phyloP scores from a whole-genome alignment of 2,113 vertebrate genomes.

The Pheucticus melanocephalus region DNA sequence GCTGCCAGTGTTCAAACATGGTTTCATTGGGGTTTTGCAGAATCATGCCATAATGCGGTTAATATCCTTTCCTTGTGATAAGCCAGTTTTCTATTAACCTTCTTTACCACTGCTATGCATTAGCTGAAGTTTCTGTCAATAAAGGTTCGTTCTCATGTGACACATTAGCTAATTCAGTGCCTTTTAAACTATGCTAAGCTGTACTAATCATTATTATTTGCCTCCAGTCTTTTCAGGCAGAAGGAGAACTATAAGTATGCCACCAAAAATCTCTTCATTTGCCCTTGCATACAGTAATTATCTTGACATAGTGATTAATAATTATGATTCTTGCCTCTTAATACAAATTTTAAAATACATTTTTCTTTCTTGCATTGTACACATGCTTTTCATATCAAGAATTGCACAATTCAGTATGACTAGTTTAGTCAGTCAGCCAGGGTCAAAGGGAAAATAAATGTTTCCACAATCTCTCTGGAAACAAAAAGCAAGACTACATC shows the following conservation, averaged over 20 bases:
- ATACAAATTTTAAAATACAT: not conserved
- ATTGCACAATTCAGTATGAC: not conserved
- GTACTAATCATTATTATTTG: constrained; percentile 46
- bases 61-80: not conserved
- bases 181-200: constrained; percentile 33
- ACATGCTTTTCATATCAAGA: not conserved
- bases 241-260: not conserved
- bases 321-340: not conserved
- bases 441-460: not conserved
- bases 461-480: constrained; percentile 7
- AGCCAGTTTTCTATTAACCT: constrained; percentile 29
- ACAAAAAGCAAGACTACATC: not conserved
- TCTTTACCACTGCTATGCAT: not conserved
- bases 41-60: not conserved
- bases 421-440: not conserved
- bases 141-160: not conserved
- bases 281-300: not conserved
- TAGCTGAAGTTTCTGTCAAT: not conserved
- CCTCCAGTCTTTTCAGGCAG: not conserved
- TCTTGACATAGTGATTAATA: constrained; percentile 6
- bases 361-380: not conserved
- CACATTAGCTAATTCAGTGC: constrained; percentile 16
- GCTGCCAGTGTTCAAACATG: not conserved
- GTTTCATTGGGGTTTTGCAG: not conserved
- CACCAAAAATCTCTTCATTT: constrained; percentile 12